phyloP scores from a whole-genome alignment of 2,888 invertebrate genomes.

The Dione juno region DNA sequence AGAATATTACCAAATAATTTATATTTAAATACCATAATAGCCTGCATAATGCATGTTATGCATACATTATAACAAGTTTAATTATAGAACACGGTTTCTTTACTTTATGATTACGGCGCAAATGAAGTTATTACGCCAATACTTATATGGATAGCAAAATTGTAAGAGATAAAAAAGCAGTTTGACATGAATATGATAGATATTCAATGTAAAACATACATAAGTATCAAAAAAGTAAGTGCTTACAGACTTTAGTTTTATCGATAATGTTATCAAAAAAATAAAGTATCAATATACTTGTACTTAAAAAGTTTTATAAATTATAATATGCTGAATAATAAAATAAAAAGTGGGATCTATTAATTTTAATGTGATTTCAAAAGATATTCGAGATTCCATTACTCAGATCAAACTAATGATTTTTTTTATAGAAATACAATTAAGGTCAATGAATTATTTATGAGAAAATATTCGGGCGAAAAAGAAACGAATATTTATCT shows the following conservation, averaged over 20 bases:
- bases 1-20: not conserved
- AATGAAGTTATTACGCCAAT: conserved; percentile 36
- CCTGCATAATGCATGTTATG: not conserved
- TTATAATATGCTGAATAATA: too few relatives aligned
- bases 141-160: conserved; percentile 27
- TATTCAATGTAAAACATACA: not conserved
- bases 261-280: too few relatives aligned
- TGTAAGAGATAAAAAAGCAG: conserved; percentile 17
- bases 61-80: conserved; percentile 27
- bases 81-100: conserved; percentile 36
- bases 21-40: not conserved
- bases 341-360: too few relatives aligned
- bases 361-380: not conserved
- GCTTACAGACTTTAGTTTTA: too few relatives aligned
- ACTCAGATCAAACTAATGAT: not conserved
- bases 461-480: not conserved
- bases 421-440: not conserved
- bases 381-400: not conserved
- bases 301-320: too few relatives aligned
- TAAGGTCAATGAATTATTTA: not conserved
- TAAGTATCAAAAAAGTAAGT: not conserved
- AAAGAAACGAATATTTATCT: not conserved
- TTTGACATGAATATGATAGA: not conserved
- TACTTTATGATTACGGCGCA: conserved; percentile 35
- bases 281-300: too few relatives aligned